Evolutionary conservation across 2,888 invertebrate genomes (phyloP), one percentile per base, ranked within the genome.

Genomic region (Machimus rusticus): DNA sequence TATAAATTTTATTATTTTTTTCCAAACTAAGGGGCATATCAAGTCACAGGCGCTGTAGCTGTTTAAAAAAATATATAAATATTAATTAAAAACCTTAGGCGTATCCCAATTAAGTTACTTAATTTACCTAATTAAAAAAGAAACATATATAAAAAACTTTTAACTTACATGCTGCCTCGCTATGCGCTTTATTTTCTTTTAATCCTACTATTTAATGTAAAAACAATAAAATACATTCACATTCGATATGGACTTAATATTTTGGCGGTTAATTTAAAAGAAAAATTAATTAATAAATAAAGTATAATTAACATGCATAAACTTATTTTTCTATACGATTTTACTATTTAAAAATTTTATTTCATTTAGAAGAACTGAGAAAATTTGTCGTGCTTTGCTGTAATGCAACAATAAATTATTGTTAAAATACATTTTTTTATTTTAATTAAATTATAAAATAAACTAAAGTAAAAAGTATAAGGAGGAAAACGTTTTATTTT

Each of bases 311-410:
- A 51, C 51, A 51, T 79, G 23, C 43, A 46, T 34, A 34, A 34
- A 28, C 28, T 79, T 46, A 28, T 43, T 46, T 77, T 81, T 87
- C 46, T 55, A 76, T 9, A 76, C 37, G 76, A 5, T 76, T 28
- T 74, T 37, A 39, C 0, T 31, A 74, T 74, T 31, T 76, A 6
- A 76, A 12, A 16, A 16, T 34, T 39, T 39, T 37, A 76, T 1
- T 76, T 76, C 12, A 46, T 51, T 51, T 51, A 76, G n/a, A 16
- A 14, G 76, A 76, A 76, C 14, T 76, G 76, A 76, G 76, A 76
- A 76, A 76, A 76, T 76, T 76, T 76, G 76, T n/a, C 76, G 76
- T 76, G 76, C 76, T 37, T n/a, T 76, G 76, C 76, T 76, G 76
- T 39, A 76, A 76, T 76, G 76, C 76, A 76, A 76, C 37, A 76